Evolutionary conservation across 2,888 invertebrate species (phyloP), one percentile per base, ranked within the genome.

Genomic region (Drosophila atripex): DNA sequence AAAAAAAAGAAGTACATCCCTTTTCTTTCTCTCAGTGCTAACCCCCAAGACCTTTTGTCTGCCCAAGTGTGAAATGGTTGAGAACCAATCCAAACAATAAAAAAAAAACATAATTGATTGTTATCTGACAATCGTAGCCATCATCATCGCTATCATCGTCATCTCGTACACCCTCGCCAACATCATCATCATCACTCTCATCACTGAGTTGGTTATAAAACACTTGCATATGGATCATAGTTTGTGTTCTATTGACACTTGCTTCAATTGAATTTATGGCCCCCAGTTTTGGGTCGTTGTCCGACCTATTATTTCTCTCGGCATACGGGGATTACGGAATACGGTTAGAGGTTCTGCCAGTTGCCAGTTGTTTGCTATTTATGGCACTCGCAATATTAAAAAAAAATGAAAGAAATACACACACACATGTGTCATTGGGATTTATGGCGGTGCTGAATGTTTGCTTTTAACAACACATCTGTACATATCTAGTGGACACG

Each of bases 221-320:
- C 45, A 41, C 47, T 56, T 66, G 66, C 41, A 68, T 52, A 73
- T 51, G 47, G 72, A 71, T 57, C 71, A 60, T 54, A 21, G 58
- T 54, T 68, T 54, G 58, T 77, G 75, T 71, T 77, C 78, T 77
- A 77, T 77, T 77, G 78, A 77, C 77, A 77, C 78, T 77, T 77
- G 65, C 75, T 57, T 72, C 76, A 76, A 77, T 75, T 77, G 65
- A 77, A 75, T 77, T 77, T 68, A 74, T 74, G 76, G 61, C 50
- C 43, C 54, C 55, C 28, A 57, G 56, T 71, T 71, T 53, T 68
- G 77, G 77, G 73, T 78, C 78, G 61, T 73, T 73, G 75, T 59
- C 66, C 78, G 71, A 73, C 56, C 56, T 60, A 50, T 70, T 53
- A 61, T 68, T 59, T 21, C 51, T 25, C 30, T 46, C 14, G 21